Conservation (phyloP, 2,888 invertebrate genomes). For the Cantharis nigra region DNA sequence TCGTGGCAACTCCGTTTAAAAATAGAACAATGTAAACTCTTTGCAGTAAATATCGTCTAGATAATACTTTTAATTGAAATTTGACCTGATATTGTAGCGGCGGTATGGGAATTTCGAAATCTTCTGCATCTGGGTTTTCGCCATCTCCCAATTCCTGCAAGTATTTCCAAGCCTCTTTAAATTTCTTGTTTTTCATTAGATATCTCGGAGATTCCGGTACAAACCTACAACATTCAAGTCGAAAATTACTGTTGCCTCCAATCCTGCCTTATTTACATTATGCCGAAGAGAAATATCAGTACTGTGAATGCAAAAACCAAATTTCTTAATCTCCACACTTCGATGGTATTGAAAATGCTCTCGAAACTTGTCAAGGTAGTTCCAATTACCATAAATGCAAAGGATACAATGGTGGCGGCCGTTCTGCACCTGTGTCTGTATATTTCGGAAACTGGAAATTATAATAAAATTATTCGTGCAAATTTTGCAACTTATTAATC, state of each 20-base stretch:
- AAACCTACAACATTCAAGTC: neutral
- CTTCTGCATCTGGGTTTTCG: neutral
- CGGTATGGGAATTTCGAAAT: neutral
- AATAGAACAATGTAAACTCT: neutral
- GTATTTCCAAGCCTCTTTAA: neutral
- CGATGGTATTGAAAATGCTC: neutral
- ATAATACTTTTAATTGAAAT: neutral
- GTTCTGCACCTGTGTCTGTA: neutral
- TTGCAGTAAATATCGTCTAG: neutral
- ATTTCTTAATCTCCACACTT: neutral
- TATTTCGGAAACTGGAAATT: neutral
- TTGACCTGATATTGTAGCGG: neutral
- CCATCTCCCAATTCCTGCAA: neutral
- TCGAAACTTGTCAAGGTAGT: neutral
- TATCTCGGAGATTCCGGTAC: neutral
- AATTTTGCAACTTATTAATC: neutral
- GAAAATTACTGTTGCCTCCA: neutral
- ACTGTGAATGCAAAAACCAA: neutral
- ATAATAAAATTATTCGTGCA: neutral
- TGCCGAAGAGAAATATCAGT: neutral
- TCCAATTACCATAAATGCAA: neutral
- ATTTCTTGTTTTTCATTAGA: neutral
- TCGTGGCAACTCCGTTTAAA: neutral
- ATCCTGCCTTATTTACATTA: neutral
- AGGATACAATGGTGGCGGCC: neutral